A percentile compares a stretch with the other conserved stretches of the same genome.
phyloP scores from a whole-genome alignment of 2,797 vertebrate genomes.

The Sebastes ruberrimus region DNA sequence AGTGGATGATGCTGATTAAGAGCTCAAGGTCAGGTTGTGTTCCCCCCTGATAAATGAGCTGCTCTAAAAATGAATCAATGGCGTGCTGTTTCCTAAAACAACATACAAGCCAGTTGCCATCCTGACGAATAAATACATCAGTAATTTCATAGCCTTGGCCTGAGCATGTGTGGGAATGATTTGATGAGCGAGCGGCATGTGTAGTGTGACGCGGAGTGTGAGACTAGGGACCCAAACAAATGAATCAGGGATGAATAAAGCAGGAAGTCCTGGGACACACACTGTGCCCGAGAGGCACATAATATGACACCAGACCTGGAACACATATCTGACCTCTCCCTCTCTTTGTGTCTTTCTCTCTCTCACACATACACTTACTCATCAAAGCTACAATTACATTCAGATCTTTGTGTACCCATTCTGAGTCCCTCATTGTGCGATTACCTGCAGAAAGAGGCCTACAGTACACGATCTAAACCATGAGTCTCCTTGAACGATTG shows the following conservation, averaged over 20 bases:
- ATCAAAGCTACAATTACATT: slow-evolving; percentile 52
- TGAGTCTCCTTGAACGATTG: slow-evolving; percentile 39
- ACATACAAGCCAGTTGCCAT: slow-evolving; percentile 28
- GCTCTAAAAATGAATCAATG: slow-evolving; percentile 51
- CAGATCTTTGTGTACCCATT: slow-evolving; percentile 28
- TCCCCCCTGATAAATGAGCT: slow-evolving; percentile 40
- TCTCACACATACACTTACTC: slow-evolving; percentile 22
- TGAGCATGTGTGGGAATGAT: slow-evolving; percentile 17
- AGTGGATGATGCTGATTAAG: slow-evolving; percentile 49
- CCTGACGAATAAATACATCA: slow-evolving; percentile 38
- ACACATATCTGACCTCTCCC: slow-evolving; percentile 57
- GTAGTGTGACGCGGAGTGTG: neutral
- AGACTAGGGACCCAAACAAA: slow-evolving; percentile 46
- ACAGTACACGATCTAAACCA: slow-evolving; percentile 19
- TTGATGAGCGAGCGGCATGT: slow-evolving; percentile 41
- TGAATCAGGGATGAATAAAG: slow-evolving; percentile 67
- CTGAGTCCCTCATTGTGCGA: slow-evolving; percentile 12
- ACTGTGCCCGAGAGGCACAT: slow-evolving; percentile 38
- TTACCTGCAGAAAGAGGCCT: slow-evolving; percentile 31
- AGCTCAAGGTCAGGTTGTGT: slow-evolving; percentile 20
- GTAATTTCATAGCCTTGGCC: slow-evolving; percentile 12
- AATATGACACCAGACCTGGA: slow-evolving; percentile 63
- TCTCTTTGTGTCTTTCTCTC: slow-evolving; percentile 46
- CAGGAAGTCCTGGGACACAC: slow-evolving; percentile 45
- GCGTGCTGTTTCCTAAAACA: slow-evolving; percentile 43